Evolutionary conservation across 2,797 vertebrate species (phyloP).

Genomic region (Molothrus aeneus): DNA sequence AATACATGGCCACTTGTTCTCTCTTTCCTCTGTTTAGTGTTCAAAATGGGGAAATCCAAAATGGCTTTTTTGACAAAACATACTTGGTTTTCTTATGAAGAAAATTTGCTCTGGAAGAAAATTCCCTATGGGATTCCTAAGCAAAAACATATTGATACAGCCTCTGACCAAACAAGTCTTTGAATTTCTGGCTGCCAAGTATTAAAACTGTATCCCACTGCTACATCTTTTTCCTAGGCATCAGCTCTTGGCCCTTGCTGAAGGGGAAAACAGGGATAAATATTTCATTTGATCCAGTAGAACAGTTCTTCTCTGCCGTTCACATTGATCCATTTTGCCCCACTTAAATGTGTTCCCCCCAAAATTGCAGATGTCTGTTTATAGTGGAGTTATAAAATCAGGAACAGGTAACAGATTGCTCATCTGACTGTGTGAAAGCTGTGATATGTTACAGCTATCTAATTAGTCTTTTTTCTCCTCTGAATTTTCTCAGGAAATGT

Average conservation of each 20-base stretch:
- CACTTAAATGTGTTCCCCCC: not conserved
- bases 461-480: not conserved
- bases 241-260: not conserved
- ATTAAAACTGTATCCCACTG: not conserved
- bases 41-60: not conserved
- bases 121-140: not conserved
- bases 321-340: not conserved
- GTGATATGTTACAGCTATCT: not conserved
- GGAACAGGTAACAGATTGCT: not conserved
- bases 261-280: not conserved
- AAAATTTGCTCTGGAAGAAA: not conserved
- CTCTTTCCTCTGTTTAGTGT: not conserved
- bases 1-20: not conserved
- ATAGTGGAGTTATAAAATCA: not conserved
- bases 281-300: not conserved
- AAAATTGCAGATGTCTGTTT: not conserved
- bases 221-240: not conserved
- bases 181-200: not conserved
- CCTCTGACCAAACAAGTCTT: not conserved
- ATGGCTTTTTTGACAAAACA: not conserved
- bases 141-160: not conserved
- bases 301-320: not conserved
- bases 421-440: not conserved
- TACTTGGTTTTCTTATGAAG: not conserved
- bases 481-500: not conserved